A percentile compares a stretch with the other conserved stretches of the same genome.
phyloP scores from a whole-genome alignment of 2,797 vertebrate genomes.

The Megaceryle alcyon region DNA sequence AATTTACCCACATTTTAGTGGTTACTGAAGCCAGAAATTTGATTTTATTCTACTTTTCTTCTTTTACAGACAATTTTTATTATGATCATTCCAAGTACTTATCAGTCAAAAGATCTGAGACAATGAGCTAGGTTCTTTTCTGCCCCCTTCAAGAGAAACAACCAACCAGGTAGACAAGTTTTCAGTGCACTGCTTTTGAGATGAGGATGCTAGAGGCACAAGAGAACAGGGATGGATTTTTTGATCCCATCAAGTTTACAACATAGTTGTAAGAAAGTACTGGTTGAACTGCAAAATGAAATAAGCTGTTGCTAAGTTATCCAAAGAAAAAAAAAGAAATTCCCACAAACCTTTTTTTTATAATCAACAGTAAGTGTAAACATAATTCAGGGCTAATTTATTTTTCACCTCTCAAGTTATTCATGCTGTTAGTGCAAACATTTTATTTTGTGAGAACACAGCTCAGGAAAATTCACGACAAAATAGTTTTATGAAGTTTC shows the following conservation, averaged over 20 bases:
- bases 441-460: neutral
- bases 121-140: neutral
- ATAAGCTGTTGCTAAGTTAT: neutral
- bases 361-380: neutral
- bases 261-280: neutral
- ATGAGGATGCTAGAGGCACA: neutral
- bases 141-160: neutral
- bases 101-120: neutral
- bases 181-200: neutral
- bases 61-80: neutral
- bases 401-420: constrained; percentile 1
- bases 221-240: neutral
- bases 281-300: neutral
- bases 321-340: neutral
- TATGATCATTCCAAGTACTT: neutral
- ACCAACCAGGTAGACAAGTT: neutral
- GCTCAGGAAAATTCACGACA: neutral
- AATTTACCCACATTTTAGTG: neutral
- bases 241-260: neutral
- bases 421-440: neutral
- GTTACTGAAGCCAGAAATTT: neutral
- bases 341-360: neutral
- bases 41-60: neutral
- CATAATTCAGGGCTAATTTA: neutral
- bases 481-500: neutral